Evolutionary conservation across 1,140 invertebrate species (phyloP), one percentile per base, ranked within the genome.

Genomic region (Periplaneta americana): DNA sequence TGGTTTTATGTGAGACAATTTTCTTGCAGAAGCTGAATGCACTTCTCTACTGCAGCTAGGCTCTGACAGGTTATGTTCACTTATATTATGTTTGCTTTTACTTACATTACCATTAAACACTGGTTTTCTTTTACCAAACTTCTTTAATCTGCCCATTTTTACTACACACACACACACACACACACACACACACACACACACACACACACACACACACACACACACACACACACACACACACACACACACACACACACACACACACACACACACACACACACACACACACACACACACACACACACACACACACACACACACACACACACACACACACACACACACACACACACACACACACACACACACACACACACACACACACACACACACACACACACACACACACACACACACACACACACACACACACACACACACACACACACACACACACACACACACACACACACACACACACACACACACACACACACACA

Each of bases 371-470:
- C 82, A 80, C 74, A 82, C 82, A 83, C 75, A 81, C 80, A 81
- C 74, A 84, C 83, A 84, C 83, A 84, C 83, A 84, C 82, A 83
- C 82, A 84, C 76, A 84, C 82, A 84, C 80, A 80, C 79, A 82
- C 83, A 81, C 78, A 78, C 34, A 78, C 83, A 81, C 82, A 81
- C 83, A 84, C 82, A 83, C 79, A 84, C 82, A 81, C 83, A 84
- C 83, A 81, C 80, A 84, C 83, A 83, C 82, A 81, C 83, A 80
- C 82, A 84, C 82, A 81, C 82, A 84, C 80, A 84, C 80, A 83
- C 80, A 84, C 82, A 81, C 81, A 84, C 82, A 82, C 79, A 82
- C 81, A 80, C 78, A 84, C 81, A 82, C 79, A 84, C 79, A 83
- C 78, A 81, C 57, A 83, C 48, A 81, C 74, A 79, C 79, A 82